Evolutionary conservation across 2,113 vertebrate species (phyloP).

Genomic region (Scortum barcoo): DNA sequence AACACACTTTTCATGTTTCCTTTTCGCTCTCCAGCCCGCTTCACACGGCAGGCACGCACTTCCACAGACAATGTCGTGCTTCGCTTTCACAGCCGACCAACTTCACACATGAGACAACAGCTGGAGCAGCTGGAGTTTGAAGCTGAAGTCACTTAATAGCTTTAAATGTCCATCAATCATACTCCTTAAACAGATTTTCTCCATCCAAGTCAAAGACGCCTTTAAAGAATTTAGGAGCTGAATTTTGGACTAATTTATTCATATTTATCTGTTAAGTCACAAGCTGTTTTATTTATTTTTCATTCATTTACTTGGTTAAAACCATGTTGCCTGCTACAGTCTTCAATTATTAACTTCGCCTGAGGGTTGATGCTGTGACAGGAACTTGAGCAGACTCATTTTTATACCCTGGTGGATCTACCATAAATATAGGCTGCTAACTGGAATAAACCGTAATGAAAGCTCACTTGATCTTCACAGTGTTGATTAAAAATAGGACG

Average conservation of each 20-base stretch:
- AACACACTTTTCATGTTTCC: not conserved
- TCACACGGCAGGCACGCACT: not conserved
- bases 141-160: not conserved
- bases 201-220: not conserved
- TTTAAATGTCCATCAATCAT: not conserved
- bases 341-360: not conserved
- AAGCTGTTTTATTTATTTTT: no score
- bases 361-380: not conserved
- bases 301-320: no score
- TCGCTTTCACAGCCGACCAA: not conserved
- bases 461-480: not conserved
- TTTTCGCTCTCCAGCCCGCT: not conserved
- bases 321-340: no score
- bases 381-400: not conserved
- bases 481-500: not conserved
- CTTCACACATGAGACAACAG: constrained; percentile 11
- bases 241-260: no score
- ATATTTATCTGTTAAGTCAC: no score
- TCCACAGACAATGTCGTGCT: not conserved
- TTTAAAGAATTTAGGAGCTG: not conserved
- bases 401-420: not conserved
- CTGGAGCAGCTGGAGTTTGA: constrained; percentile 33
- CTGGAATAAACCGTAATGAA: not conserved
- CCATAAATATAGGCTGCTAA: not conserved
- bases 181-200: not conserved